Evolutionary conservation across 2,113 vertebrate species (phyloP).

Genomic region (Peromyscus polionotus): DNA sequence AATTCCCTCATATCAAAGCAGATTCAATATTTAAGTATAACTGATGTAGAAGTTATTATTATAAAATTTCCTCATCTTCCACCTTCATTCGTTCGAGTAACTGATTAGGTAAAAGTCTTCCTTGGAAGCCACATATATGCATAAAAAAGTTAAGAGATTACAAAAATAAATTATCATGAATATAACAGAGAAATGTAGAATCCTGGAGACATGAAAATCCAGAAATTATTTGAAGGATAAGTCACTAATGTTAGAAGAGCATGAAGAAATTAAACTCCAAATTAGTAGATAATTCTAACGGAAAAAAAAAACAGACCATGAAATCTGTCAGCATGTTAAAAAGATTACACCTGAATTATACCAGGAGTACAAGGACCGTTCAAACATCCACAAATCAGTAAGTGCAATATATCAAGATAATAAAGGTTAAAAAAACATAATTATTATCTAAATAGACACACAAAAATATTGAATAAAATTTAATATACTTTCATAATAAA

Average conservation of each 20-base stretch:
- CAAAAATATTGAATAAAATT: background rate
- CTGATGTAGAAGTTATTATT: constrained; percentile 35
- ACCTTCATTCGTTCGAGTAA: constrained; percentile 43
- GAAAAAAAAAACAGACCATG: background rate
- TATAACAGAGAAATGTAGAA: constrained; percentile 53
- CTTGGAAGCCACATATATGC: constrained; percentile 10
- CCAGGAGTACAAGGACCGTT: background rate
- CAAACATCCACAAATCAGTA: background rate
- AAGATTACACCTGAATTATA: background rate
- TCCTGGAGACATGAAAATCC: background rate
- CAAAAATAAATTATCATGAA: constrained; percentile 42
- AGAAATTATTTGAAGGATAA: background rate
- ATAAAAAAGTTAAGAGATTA: constrained; percentile 4
- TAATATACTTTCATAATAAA: background rate
- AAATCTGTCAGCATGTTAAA: background rate
- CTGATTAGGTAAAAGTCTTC: constrained; percentile 60
- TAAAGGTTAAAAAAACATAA: background rate
- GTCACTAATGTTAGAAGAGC: background rate
- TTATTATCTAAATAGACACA: background rate
- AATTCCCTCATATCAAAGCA: constrained; percentile 17
- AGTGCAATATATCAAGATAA: background rate
- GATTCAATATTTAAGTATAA: constrained; percentile 49
- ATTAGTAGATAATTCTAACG: background rate
- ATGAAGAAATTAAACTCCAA: background rate
- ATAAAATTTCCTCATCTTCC: constrained; percentile 34